These are phyloP conservation scores for Trichonephila clavata DNA, from an alignment of 1,140 invertebrate species.

Conservation along the genomic window DNA sequence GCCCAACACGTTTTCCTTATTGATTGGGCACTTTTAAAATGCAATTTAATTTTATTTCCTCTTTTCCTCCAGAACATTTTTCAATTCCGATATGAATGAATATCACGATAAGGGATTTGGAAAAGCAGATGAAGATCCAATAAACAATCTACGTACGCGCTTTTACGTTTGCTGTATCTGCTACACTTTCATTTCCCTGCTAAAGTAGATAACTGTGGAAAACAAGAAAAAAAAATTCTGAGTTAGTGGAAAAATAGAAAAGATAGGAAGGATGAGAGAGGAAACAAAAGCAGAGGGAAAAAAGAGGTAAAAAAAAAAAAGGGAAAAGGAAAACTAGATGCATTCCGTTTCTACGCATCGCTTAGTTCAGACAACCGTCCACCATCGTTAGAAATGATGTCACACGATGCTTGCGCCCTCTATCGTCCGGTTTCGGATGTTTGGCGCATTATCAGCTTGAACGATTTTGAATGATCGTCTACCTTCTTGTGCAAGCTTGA, in stretches of 20 bases:
- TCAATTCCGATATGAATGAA: not conserved
- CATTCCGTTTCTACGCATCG: constrained; percentile 64
- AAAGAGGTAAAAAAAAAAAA: constrained; percentile 8
- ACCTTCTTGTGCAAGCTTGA: constrained; percentile 40
- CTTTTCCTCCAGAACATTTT: too few relatives aligned
- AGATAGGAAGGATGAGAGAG: constrained; percentile 2
- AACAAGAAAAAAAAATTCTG: not conserved
- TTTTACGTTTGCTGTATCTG: not conserved
- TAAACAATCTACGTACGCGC: not conserved
- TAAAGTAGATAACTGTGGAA: constrained; percentile 15
- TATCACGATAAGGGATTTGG: not conserved
- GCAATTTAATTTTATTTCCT: not conserved
- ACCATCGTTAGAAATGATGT: constrained; percentile 69
- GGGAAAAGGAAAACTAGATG: constrained; percentile 46
- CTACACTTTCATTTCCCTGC: constrained; percentile 32
- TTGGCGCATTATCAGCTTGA: constrained; percentile 71
- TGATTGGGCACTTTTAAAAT: not conserved
- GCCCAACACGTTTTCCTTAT: not conserved
- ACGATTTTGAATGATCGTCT: constrained; percentile 71
- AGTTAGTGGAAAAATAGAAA: constrained; percentile 32
- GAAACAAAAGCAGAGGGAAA: not conserved
- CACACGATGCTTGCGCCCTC: constrained; percentile 56
- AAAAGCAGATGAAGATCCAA: constrained; percentile 35
- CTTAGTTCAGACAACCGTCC: constrained; percentile 61
- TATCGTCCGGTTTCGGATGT: constrained; percentile 68